Evolutionary conservation across 1,140 invertebrate species (phyloP).

Genomic region (Battus philenor): DNA sequence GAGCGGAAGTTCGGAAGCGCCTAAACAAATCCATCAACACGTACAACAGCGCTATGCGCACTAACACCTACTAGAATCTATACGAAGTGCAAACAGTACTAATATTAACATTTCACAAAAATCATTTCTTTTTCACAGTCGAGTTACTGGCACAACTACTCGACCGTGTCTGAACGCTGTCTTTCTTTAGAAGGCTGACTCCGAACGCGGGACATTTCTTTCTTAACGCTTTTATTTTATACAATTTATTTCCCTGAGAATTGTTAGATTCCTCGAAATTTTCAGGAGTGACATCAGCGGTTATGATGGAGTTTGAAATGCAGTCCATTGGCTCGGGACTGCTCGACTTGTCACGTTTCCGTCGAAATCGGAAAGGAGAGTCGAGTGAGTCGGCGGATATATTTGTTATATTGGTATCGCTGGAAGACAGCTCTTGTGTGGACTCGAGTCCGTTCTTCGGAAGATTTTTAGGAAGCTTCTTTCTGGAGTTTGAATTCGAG

Average conservation of each 20-base stretch:
- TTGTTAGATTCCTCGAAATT: slow-evolving; percentile 63
- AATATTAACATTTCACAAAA: slow-evolving; percentile 28
- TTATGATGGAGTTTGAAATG: slow-evolving; percentile 54
- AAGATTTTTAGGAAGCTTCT: slow-evolving; percentile 57
- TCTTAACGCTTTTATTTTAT: slow-evolving; percentile 69
- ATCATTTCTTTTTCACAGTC: slow-evolving; percentile 71
- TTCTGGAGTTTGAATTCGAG: slow-evolving; percentile 59
- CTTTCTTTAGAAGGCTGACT: slow-evolving; percentile 60
- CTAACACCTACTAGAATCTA: slow-evolving; percentile 31
- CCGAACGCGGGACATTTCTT: slow-evolving; percentile 67
- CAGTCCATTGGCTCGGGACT: slow-evolving; percentile 71
- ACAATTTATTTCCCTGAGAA: slow-evolving; percentile 70
- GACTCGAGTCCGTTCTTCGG: slow-evolving; percentile 50
- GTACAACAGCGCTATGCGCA: slow-evolving; percentile 40
- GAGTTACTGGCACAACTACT: slow-evolving; percentile 60
- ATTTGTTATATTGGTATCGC: slow-evolving; percentile 69
- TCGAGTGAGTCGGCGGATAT: slow-evolving; percentile 69
- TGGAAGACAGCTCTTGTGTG: slow-evolving; percentile 64
- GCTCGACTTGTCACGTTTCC: slow-evolving; percentile 64
- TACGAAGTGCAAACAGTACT: slow-evolving; percentile 30
- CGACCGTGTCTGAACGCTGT: slow-evolving; percentile 60
- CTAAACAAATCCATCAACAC: slow-evolving; percentile 48
- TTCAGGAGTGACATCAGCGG: slow-evolving; percentile 57
- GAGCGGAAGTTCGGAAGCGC: slow-evolving; percentile 26
- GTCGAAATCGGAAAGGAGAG: slow-evolving; percentile 62